Conservation (phyloP, 2,888 invertebrate genomes). For the Nematopogon swammerdamellus region DNA sequence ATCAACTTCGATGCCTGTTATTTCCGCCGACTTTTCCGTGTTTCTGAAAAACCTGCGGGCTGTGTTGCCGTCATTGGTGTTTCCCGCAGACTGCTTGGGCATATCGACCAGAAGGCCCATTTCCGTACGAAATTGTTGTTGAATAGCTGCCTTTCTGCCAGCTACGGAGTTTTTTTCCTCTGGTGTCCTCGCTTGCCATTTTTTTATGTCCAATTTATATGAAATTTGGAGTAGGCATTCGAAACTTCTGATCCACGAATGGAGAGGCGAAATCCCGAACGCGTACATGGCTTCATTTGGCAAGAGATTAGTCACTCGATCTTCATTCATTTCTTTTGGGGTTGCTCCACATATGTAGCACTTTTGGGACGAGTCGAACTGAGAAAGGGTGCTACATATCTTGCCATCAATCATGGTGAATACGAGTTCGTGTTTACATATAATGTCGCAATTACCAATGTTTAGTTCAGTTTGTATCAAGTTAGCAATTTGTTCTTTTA, state of each 20-base stretch:
- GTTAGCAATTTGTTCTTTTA: neutral
- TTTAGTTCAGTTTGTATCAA: constrained; percentile 6
- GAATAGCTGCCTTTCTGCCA: too few relatives aligned
- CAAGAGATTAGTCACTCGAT: constrained; percentile 9
- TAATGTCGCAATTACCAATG: constrained; percentile 7
- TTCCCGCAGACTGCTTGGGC: too few relatives aligned
- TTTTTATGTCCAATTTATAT: constrained; percentile 4
- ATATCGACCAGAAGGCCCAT: too few relatives aligned
- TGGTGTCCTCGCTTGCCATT: too few relatives aligned
- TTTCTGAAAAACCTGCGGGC: too few relatives aligned
- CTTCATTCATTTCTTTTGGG: constrained; percentile 13
- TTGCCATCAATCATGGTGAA: constrained; percentile 15
- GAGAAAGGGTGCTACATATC: constrained; percentile 12
- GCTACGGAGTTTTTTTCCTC: too few relatives aligned
- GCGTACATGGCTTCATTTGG: constrained; percentile 9
- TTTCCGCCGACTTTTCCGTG: too few relatives aligned
- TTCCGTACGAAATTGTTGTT: too few relatives aligned
- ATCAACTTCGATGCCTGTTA: too few relatives aligned
- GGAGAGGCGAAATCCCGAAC: constrained; percentile 14
- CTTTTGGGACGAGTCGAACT: constrained; percentile 11
- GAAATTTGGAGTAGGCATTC: constrained; percentile 15
- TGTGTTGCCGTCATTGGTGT: too few relatives aligned
- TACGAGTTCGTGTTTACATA: constrained; percentile 8
- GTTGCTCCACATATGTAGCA: constrained; percentile 11
- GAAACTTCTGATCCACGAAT: constrained; percentile 16